phyloP scores from a whole-genome alignment of 2,797 vertebrate species.

The Diglossa cyanea region DNA sequence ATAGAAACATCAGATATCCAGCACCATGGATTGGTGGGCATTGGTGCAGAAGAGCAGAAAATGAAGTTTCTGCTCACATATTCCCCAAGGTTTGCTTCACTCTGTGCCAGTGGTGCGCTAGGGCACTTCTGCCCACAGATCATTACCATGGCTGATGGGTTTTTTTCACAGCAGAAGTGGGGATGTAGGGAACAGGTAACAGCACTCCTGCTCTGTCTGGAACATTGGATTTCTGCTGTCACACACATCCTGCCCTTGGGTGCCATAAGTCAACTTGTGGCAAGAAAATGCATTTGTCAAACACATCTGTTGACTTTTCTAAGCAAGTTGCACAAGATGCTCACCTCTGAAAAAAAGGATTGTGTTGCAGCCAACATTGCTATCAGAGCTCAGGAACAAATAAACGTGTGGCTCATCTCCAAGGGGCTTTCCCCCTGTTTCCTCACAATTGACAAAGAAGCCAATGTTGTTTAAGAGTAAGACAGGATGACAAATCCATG shows the following conservation, averaged over 20 bases:
- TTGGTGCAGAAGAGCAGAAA: not conserved
- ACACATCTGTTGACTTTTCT: not conserved
- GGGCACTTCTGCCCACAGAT: not conserved
- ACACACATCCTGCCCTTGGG: slow-evolving; percentile 13
- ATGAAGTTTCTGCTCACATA: not conserved
- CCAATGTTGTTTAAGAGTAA: slow-evolving; percentile 49
- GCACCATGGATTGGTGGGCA: not conserved
- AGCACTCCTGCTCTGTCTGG: not conserved
- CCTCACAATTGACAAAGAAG: slow-evolving; percentile 59
- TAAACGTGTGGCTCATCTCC: slow-evolving; percentile 57
- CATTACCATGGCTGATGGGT: not conserved
- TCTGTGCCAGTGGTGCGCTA: accelerated
- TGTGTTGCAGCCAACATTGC: slow-evolving; percentile 31
- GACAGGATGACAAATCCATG: slow-evolving; percentile 57
- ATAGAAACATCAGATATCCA: not conserved
- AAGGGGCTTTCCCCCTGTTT: slow-evolving; percentile 47
- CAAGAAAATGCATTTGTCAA: slow-evolving; percentile 6
- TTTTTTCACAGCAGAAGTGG: not conserved
- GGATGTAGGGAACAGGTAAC: not conserved
- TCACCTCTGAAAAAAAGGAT: slow-evolving; percentile 6
- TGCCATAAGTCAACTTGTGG: not conserved
- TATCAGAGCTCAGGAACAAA: slow-evolving; percentile 54
- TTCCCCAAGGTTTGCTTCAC: not conserved
- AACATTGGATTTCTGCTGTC: accelerated
- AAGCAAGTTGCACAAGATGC: slow-evolving; percentile 28